These are phyloP conservation scores for Amphiduros pacificus DNA, from an alignment of 2,888 invertebrate genomes.

Conservation along the genomic window DNA sequence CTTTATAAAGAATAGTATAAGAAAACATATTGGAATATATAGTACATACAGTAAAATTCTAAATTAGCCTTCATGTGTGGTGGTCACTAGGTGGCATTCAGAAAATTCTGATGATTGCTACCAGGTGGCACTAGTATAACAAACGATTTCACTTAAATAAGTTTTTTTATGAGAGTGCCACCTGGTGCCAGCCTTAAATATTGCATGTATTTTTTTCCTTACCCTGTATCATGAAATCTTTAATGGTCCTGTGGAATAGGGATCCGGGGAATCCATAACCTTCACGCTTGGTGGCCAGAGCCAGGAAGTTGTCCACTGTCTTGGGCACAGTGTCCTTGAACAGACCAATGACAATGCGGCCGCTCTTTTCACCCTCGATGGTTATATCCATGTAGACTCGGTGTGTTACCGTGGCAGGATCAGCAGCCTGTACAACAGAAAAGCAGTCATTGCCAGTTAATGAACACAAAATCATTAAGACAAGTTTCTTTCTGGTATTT, in stretches of 20 bases:
- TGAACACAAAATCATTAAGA: too few species aligned
- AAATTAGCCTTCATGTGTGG: neutral
- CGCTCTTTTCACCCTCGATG: constrained; percentile 72
- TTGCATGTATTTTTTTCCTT: too few species aligned
- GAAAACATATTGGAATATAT: neutral
- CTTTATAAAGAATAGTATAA: neutral
- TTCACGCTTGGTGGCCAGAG: constrained; percentile 66
- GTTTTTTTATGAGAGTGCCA: too few species aligned
- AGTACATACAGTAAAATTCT: neutral
- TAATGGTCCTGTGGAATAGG: constrained; percentile 82
- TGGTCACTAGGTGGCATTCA: too few species aligned
- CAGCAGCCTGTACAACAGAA: too few species aligned
- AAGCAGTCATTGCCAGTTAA: too few species aligned
- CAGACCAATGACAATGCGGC: constrained; percentile 82
- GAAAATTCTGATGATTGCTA: too few species aligned
- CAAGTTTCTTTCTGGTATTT: too few species aligned
- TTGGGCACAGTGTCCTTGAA: constrained; percentile 85
- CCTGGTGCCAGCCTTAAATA: too few species aligned
- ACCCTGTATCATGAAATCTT: constrained; percentile 92
- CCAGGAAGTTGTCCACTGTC: constrained; percentile 83
- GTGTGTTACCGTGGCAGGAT: constrained; percentile 72
- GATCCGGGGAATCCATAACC: constrained; percentile 72
- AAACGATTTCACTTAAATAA: too few species aligned
- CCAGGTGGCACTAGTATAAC: too few species aligned
- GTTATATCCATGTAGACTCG: constrained; percentile 81